Evolutionary conservation across 2,113 vertebrate genomes (phyloP).

Genomic region (Tenrec ecaudatus): DNA sequence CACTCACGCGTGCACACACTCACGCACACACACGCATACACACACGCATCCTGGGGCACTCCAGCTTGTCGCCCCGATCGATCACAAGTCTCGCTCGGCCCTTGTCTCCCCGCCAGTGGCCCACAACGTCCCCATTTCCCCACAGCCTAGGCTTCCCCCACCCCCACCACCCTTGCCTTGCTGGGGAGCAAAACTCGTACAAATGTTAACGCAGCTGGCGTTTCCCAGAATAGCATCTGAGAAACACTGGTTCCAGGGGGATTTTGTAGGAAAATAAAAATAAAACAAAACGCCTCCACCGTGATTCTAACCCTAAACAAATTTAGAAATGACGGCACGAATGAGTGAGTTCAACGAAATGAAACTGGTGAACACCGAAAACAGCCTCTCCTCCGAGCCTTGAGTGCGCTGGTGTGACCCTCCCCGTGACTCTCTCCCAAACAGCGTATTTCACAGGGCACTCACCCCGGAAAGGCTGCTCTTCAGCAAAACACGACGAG

Average conservation of each 20-base stretch:
- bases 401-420: background rate
- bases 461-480: background rate
- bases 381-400: background rate
- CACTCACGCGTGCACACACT: too few species aligned
- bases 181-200: background rate
- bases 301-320: background rate
- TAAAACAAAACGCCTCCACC: background rate
- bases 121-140: too few species aligned
- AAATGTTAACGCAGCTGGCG: background rate
- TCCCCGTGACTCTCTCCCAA: background rate
- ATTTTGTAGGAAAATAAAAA: conserved; percentile 22
- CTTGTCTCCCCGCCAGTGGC: background rate
- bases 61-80: background rate
- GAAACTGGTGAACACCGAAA: background rate
- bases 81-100: background rate
- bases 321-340: conserved; percentile 16
- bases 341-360: background rate
- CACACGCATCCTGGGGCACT: too few species aligned
- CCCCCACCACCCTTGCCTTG: background rate
- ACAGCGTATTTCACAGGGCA: background rate
- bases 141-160: background rate
- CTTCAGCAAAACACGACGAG: conserved; percentile 34
- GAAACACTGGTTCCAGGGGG: background rate
- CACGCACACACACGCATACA: too few species aligned
- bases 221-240: background rate